Base-by-base conservation (phyloP, 2,888 invertebrate genomes). In the Lochmaea capreae region DNA sequence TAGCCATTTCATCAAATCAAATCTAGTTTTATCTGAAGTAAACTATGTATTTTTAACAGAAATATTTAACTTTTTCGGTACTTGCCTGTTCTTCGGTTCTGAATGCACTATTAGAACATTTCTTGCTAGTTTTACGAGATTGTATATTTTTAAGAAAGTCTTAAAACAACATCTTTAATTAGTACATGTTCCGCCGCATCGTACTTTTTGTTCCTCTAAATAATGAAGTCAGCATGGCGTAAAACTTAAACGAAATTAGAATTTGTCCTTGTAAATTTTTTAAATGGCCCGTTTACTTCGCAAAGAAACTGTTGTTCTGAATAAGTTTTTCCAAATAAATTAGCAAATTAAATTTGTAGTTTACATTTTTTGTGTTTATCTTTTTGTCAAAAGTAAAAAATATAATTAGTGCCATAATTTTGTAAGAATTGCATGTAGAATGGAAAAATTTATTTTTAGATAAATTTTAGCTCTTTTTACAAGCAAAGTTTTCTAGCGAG, bases 311-410 rank as follows among this genome's bases (percentile, higher is more conserved):
- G 52, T 16, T 52, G 52, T 46, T 46, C 9, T 11, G 14, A 46
- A 46, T 52, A 52, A 52, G 52, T 52, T 52, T 52, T 33, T 16
- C 8, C 4, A 52, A 49, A 49, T n/a, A 49, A 49, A 49, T 49
- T 49, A 49, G 49, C 14, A 49, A n/a, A 52, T 14, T 52, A 14
- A 52, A 52, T 52, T 52, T n/a, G 52, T 52, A 52, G 52, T 52
- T 52, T 12, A 46, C 14, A 46, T 46, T 46, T 46, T 14, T 16
- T 52, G 12, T 43, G 43, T n/a, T n/a, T 1, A 14, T 14, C 49
- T 43, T 43, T 43, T 43, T n/a, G 8, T 52, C 10, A 43, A 43
- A 11, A 11, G 12, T 12, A 43, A 43, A 12, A n/a, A 16, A 52
- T 8, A 52, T 16, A 52, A 52, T 52, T 16, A 8, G n/a, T n/a